Evolutionary conservation across 2,888 invertebrate species (phyloP), one percentile per base, ranked within the genome.

Genomic region (Altica lythri): DNA sequence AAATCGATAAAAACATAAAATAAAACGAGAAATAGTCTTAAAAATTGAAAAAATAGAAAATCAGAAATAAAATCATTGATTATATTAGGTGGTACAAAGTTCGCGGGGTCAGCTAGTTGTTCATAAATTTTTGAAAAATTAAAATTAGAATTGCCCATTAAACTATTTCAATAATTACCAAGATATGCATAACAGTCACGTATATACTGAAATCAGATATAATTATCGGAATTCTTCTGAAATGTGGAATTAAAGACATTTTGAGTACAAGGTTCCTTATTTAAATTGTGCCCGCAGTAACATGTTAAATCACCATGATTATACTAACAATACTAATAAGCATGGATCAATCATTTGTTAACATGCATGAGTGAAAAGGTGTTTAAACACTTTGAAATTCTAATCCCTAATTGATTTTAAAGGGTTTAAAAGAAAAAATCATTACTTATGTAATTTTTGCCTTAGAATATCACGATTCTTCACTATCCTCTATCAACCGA

Each of bases 191-290:
- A 40, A 30, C 13, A 32, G 42, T 49, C 40, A 32, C 30, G 13
- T 19, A 32, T 40, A 4, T 40, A 2, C 13, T 10, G 37, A 38
- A 37, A 38, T 38, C 32, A 30, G 40, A 32, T 40, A 27, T 49
- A 49, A 49, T 49, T 49, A 49, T 40, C 32, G 22, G 40, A 49
- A 32, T 49, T 49, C 42, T 22, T 16, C 49, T 40, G 49, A 49
- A 49, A 49, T 49, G 49, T 49, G 52, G 45, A 52, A 52, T 52
- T 45, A 45, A 45, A 30, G 45, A 38, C 52, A 45, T 52, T 52
- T 52, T 52, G 45, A 52, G 52, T 45, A 52, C 52, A 52, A 52
- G 52, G 52, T 52, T 52, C 38, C 52, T 38, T 52, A 40, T 52
- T 52, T 45, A 45, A 52, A 52, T 45, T 45, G 45, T 38, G 52